Evolutionary conservation across 2,797 vertebrate genomes (phyloP).

Genomic region (Sardinella longiceps): DNA sequence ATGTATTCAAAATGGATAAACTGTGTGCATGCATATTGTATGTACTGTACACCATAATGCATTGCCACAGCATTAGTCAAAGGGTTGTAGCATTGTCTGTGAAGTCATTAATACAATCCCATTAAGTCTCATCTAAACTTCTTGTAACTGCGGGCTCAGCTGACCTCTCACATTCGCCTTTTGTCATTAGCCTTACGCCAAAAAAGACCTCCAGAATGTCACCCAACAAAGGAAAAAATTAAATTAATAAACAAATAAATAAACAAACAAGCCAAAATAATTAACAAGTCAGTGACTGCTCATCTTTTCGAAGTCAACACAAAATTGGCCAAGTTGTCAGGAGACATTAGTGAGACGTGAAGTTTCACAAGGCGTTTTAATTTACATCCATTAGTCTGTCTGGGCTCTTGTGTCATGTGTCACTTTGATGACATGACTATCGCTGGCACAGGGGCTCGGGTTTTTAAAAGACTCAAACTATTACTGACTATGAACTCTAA

Average conservation of each 20-base stretch:
- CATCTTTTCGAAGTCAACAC: not conserved
- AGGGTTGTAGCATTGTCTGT: not conserved
- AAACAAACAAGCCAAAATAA: not conserved
- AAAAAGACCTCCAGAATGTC: not conserved
- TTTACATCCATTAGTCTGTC: not conserved
- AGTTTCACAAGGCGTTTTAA: not conserved
- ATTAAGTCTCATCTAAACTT: not conserved
- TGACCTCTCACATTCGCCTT: not conserved
- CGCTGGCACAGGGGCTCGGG: not conserved
- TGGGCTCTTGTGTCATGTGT: not conserved
- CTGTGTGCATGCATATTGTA: too few relatives aligned
- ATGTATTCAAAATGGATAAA: too few relatives aligned
- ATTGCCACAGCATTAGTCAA: not conserved
- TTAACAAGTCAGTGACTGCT: not conserved
- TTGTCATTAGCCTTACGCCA: not conserved
- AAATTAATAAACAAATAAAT: not conserved
- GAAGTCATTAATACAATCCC: not conserved
- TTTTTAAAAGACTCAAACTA: not conserved
- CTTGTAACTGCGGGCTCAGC: not conserved
- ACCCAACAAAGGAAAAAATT: conserved; percentile 40
- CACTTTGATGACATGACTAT: not conserved
- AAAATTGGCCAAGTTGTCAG: not conserved
- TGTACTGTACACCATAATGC: too few relatives aligned
- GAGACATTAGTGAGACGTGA: not conserved
- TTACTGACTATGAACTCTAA: not conserved